These are phyloP conservation scores for Megalurothrips usitatus DNA, from an alignment of 2,888 invertebrate genomes.

Conservation along the genomic window DNA sequence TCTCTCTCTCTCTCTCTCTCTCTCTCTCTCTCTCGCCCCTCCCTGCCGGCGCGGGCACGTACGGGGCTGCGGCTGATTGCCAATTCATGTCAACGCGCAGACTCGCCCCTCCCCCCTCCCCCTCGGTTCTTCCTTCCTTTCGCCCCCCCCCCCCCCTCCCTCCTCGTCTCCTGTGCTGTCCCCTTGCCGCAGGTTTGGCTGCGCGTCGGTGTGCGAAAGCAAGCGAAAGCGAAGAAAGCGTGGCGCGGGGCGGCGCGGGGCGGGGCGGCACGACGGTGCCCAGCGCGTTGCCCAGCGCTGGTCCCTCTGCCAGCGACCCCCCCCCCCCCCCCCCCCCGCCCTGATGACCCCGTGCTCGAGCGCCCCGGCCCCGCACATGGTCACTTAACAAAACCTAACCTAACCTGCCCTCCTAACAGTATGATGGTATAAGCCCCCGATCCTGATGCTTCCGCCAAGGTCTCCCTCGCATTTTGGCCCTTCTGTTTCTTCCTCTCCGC, in stretches of 20 bases:
- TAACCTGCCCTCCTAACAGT: too few relatives aligned
- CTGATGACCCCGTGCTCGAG: not conserved
- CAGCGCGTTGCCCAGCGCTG: too few relatives aligned
- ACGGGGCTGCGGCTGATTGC: conserved; percentile 21
- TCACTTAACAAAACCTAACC: too few relatives aligned
- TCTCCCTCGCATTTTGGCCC: too few relatives aligned
- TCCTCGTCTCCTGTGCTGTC: not conserved
- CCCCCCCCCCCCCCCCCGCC: not conserved
- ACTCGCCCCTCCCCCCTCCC: not conserved
- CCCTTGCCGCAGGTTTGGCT: not conserved
- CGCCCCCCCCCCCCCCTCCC: not conserved
- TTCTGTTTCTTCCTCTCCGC: not conserved
- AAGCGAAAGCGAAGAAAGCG: not conserved
- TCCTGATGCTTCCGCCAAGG: too few relatives aligned
- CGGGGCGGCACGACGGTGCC: not conserved
- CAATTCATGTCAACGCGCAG: conserved; percentile 24
- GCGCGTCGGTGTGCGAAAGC: not conserved
- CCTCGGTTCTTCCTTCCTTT: not conserved
- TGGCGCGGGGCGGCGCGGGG: not conserved
- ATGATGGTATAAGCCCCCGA: too few relatives aligned
- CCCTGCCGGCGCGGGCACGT: not conserved
- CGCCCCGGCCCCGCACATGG: too few relatives aligned
- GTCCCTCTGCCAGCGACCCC: too few relatives aligned
- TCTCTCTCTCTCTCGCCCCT: too few relatives aligned
- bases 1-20: too few relatives aligned